phyloP scores from a whole-genome alignment of 1,140 invertebrate genomes.

The Lepidurus packardi region DNA sequence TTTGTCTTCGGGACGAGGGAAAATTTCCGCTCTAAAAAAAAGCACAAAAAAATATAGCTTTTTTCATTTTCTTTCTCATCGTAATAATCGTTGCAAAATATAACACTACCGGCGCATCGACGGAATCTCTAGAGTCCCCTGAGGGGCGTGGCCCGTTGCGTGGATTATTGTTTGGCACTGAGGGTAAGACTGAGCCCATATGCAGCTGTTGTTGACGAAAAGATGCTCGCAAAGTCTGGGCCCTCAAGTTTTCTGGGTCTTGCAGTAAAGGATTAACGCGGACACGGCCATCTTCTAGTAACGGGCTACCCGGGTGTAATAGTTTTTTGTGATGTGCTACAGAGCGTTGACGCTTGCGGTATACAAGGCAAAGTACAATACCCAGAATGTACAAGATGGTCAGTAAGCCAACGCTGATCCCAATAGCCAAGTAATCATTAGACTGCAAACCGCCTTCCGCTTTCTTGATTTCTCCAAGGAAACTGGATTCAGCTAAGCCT shows the following conservation, averaged over 20 bases:
- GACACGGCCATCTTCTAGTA: constrained; percentile 28
- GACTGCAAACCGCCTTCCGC: constrained; percentile 44
- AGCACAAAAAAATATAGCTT: not conserved
- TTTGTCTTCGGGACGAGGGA: constrained; percentile 22
- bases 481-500: constrained; percentile 31
- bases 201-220: not conserved
- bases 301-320: constrained; percentile 24
- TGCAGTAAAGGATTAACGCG: constrained; percentile 32
- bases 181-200: not conserved
- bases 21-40: not conserved
- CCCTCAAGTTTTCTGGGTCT: constrained; percentile 19
- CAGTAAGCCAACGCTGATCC: constrained; percentile 67
- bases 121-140: not conserved
- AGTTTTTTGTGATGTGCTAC: constrained; percentile 27
- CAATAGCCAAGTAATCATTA: constrained; percentile 72
- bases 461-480: constrained; percentile 19
- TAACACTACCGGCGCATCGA: constrained; percentile 11
- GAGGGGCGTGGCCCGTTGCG: not conserved
- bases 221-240: constrained; percentile 1
- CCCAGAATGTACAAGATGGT: constrained; percentile 76
- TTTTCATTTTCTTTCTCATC: not conserved
- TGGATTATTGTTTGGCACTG: not conserved
- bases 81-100: not conserved
- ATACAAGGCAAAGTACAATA: constrained; percentile 63
- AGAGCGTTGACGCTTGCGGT: constrained; percentile 35